These are phyloP conservation scores for Rhagoletis zephyria DNA, from an alignment of 1,140 invertebrate species.

Conservation along the genomic window DNA sequence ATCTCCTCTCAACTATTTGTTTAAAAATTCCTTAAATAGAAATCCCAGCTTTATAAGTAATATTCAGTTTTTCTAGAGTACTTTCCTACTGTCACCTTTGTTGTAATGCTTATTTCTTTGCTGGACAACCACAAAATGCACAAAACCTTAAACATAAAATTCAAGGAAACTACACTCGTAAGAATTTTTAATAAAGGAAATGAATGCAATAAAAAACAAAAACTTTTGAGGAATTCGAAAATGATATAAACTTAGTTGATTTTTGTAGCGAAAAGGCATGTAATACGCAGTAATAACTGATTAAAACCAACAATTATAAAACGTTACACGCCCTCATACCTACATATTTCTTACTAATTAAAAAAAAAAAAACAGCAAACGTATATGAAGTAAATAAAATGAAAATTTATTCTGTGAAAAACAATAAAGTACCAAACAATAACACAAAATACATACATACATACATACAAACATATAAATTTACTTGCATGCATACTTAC, in stretches of 20 bases:
- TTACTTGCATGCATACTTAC: slow-evolving; percentile 4
- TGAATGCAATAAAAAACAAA: neutral
- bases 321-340: neutral
- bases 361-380: neutral
- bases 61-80: too few species aligned
- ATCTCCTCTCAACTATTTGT: too few species aligned
- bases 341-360: neutral
- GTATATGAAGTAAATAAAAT: neutral
- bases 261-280: neutral
- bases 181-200: neutral
- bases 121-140: too few species aligned
- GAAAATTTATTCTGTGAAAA: slow-evolving; percentile 49
- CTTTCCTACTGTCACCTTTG: too few species aligned
- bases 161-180: too few species aligned
- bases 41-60: too few species aligned
- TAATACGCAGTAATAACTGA: neutral
- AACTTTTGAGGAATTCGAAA: neutral
- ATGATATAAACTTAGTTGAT: neutral
- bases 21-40: too few species aligned
- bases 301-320: neutral
- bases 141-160: neutral
- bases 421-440: slow-evolving; percentile 21
- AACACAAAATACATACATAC: neutral
- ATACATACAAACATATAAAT: too few species aligned
- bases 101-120: too few species aligned